Evolutionary conservation across 2,797 vertebrate genomes (phyloP), one percentile per base, ranked within the genome.

Genomic region (Diceros bicornis): DNA sequence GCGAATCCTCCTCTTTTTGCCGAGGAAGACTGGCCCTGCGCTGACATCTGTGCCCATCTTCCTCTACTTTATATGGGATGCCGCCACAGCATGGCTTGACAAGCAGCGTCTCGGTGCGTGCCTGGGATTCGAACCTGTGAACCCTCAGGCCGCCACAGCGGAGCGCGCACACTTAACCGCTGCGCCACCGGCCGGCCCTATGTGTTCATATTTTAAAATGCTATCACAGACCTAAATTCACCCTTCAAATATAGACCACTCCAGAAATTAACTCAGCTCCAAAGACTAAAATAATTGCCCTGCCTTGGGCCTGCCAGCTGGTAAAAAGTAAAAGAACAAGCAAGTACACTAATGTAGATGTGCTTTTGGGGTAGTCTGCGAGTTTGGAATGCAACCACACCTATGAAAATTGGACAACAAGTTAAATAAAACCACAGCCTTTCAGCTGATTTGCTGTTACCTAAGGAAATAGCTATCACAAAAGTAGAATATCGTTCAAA

Each of bases 161-260:
- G 41, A 41, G 41, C 41, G 41, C 4, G 41, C 41, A 41, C 41
- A 41, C 41, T 41, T 41, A 41, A 41, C 41, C 41, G 4, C 41
- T 41, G 41, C 4, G 4, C 41, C 41, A 41, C 41, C 4, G 41
- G 41, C 41, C 41, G 41, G 41, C 41, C 41, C 41, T 82, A 57
- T 86, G 69, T 66, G 47, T 29, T 87, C 25, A 6, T 87, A 86
- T 92, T 89, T 68, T 12, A 77, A 91, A 93, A 83, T 79, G n/a
- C 68, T 88, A 74, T 52, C 41, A 75, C 4, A 89, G 75, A 89
- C 32, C 20, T 89, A 84, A 68, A 93, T 88, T 75, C 32, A 78
- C 34, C 59, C 50, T 62, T 79, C 62, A 74, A 91, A 74, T 89
- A 88, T 23, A 62, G 32, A 91, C 34, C 21, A 47, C 11, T 72